Percentiles rank a stretch among this genome's conserved stretches.
phyloP scores from a whole-genome alignment of 2,797 vertebrate genomes.

The Microtus californicus region DNA sequence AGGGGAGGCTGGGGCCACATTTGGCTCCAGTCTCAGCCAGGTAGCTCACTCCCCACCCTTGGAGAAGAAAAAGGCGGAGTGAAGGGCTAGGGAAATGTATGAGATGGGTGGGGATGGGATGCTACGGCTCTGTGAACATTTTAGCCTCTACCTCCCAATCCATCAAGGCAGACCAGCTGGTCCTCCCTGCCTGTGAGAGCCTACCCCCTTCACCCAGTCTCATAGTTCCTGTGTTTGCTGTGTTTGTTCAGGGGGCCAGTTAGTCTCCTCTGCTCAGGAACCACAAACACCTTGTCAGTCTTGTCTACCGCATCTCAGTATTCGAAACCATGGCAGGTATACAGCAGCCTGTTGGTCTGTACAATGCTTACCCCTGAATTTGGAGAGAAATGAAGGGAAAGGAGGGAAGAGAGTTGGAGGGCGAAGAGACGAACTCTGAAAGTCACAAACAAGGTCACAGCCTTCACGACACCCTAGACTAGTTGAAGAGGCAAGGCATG shows the following conservation, averaged over 20 bases:
- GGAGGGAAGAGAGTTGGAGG: not conserved
- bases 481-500: not conserved
- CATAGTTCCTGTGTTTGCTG: not conserved
- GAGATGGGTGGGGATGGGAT: fast-evolving
- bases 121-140: not conserved
- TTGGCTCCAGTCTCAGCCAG: not conserved
- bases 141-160: fast-evolving
- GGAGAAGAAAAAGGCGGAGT: not conserved
- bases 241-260: not conserved
- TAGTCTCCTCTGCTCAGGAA: not conserved
- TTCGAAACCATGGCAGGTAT: not conserved
- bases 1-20: not conserved
- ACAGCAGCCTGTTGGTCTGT: not conserved
- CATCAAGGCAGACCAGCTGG: fast-evolving
- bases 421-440: not conserved
- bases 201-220: fast-evolving
- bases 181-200: no score
- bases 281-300: not conserved
- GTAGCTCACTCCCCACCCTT: not conserved
- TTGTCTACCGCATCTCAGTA: not conserved
- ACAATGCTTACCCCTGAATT: not conserved
- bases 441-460: not conserved
- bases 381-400: not conserved
- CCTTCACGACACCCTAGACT: not conserved
- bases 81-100: not conserved